These are phyloP conservation scores for Dicaeum eximium DNA, from an alignment of 2,113 vertebrate species.

Conservation along the genomic window DNA sequence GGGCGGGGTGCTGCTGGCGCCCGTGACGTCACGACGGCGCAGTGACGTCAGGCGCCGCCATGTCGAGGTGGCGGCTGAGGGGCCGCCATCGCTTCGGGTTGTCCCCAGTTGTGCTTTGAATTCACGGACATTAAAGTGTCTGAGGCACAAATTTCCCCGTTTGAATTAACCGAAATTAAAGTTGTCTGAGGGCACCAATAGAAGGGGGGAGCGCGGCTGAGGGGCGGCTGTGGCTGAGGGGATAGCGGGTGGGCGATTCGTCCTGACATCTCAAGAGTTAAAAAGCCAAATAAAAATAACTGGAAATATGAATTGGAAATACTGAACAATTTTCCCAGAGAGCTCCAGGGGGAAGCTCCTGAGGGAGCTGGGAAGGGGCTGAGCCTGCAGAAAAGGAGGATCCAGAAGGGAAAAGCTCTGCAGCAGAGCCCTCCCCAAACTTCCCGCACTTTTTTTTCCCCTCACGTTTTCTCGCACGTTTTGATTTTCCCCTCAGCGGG, in stretches of 20 bases:
- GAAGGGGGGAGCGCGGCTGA: not conserved
- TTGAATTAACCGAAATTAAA: not conserved
- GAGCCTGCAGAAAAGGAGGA: too few relatives aligned
- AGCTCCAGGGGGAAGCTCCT: too few relatives aligned
- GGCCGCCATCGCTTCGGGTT: fast-evolving
- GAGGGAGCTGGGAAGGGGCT: too few relatives aligned
- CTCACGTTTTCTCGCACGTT: too few relatives aligned
- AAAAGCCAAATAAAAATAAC: not conserved
- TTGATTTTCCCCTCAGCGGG: too few relatives aligned
- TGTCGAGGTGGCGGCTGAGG: not conserved
- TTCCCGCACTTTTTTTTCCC: too few relatives aligned
- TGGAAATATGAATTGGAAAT: too few relatives aligned
- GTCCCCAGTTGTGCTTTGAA: not conserved
- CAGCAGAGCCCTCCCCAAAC: too few relatives aligned
- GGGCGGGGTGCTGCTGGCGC: fast-evolving
- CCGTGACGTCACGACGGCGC: not conserved
- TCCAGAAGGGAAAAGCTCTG: too few relatives aligned
- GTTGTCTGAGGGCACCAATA: fast-evolving
- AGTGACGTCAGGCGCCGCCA: not conserved
- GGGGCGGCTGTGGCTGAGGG: not conserved
- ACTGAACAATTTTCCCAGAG: fast-evolving
- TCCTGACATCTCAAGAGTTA: not conserved
- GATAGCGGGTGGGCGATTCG: not conserved
- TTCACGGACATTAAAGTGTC: fast-evolving
- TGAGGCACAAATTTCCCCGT: too few relatives aligned